Percentiles rank a stretch among this genome's conserved stretches.
These are phyloP conservation scores for Falco cherrug DNA, from an alignment of 2,797 vertebrate species.

Conservation along the genomic window DNA sequence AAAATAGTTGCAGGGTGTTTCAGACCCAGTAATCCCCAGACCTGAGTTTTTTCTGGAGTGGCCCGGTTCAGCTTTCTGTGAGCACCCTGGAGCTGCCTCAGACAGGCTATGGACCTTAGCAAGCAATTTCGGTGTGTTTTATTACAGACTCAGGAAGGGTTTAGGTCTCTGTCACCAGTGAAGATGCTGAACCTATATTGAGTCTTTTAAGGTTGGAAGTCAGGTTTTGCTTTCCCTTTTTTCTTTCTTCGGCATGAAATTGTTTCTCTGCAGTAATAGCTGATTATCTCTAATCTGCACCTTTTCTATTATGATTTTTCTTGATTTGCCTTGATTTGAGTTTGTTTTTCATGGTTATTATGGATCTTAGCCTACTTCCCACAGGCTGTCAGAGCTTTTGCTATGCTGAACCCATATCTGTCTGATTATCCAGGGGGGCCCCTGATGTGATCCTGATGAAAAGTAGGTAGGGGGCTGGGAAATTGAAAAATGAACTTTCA, in stretches of 20 bases:
- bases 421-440: constrained; percentile 59
- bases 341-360: constrained; percentile 51
- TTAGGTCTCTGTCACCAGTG: background rate
- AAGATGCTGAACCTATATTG: background rate
- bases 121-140: background rate
- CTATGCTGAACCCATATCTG: constrained; percentile 58
- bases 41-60: background rate
- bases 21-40: accelerated
- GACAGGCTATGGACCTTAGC: background rate
- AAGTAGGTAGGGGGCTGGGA: constrained; percentile 67
- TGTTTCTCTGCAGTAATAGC: constrained; percentile 43
- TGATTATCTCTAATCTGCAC: constrained; percentile 51
- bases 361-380: constrained; percentile 57
- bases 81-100: background rate
- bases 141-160: background rate
- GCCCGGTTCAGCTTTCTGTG: background rate
- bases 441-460: constrained; percentile 78
- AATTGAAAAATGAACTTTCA: constrained; percentile 61
- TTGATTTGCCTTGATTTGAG: constrained; percentile 64
- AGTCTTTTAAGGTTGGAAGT: background rate
- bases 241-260: background rate
- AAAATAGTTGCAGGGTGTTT: background rate
- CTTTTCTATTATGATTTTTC: constrained; percentile 24
- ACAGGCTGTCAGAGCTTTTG: constrained; percentile 49
- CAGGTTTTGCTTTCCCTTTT: background rate